phyloP scores from a whole-genome alignment of 1,140 invertebrate genomes.

The Temnothorax longispinosus region DNA sequence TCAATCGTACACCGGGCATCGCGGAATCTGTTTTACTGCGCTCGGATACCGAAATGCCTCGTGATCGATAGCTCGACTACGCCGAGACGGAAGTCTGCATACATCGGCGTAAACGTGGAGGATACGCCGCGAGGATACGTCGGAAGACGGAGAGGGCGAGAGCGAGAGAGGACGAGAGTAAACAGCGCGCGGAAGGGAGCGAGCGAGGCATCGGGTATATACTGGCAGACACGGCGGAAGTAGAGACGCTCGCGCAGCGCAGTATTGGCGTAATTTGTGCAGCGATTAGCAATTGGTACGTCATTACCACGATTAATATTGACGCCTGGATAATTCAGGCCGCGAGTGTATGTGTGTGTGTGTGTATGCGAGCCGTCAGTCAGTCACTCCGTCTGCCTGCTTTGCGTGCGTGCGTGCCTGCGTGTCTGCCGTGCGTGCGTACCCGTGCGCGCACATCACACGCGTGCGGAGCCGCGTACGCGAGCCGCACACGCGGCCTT shows the following conservation, averaged over 20 bases:
- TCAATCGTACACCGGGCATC: slow-evolving; percentile 77
- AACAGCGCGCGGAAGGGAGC: not conserved
- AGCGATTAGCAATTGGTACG: slow-evolving; percentile 68
- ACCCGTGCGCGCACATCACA: slow-evolving; percentile 32
- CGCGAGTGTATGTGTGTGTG: not conserved
- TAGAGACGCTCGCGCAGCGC: slow-evolving; percentile 47
- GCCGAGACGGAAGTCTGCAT: slow-evolving; percentile 63
- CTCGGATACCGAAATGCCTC: slow-evolving; percentile 75
- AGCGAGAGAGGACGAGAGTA: not conserved
- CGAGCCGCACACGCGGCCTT: slow-evolving; percentile 9
- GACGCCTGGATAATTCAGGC: slow-evolving; percentile 64
- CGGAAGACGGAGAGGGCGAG: slow-evolving; percentile 20
- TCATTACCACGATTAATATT: slow-evolving; percentile 74
- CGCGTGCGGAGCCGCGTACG: slow-evolving; percentile 18
- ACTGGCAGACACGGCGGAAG: slow-evolving; percentile 49
- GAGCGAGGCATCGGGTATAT: not conserved
- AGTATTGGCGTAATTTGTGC: slow-evolving; percentile 69
- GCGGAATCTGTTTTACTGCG: slow-evolving; percentile 76
- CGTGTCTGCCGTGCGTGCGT: too few relatives aligned
- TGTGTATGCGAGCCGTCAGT: slow-evolving; percentile 25
- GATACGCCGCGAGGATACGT: slow-evolving; percentile 11
- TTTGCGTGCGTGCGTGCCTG: not conserved
- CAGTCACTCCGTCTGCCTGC: slow-evolving; percentile 21
- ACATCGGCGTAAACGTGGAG: slow-evolving; percentile 31
- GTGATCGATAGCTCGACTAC: slow-evolving; percentile 78